Percentiles rank a stretch among this genome's conserved stretches.
These are phyloP conservation scores for Camponotus vicinus DNA, from an alignment of 1,140 invertebrate species.

Conservation along the genomic window DNA sequence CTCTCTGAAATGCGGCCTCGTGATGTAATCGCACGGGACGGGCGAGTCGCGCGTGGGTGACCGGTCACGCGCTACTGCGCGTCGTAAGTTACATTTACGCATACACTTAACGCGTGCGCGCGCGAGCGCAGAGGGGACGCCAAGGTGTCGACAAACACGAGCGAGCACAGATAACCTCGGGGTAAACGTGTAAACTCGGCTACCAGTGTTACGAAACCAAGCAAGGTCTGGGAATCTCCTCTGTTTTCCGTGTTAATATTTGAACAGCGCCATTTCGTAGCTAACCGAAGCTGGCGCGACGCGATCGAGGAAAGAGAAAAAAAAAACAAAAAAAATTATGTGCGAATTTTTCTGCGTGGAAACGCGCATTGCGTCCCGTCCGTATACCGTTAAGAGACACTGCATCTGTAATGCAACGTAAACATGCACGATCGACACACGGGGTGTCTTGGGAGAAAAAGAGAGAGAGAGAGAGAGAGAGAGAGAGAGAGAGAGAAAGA, in stretches of 20 bases:
- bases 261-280: constrained; percentile 76
- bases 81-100: constrained; percentile 50
- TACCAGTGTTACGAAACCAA: constrained; percentile 82
- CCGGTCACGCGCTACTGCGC: constrained; percentile 49
- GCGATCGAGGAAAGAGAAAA: neutral
- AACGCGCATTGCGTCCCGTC: neutral
- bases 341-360: constrained; percentile 25
- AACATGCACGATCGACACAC: constrained; percentile 13
- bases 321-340: neutral
- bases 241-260: constrained; percentile 83
- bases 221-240: constrained; percentile 74
- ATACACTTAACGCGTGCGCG: neutral
- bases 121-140: constrained; percentile 16
- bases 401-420: constrained; percentile 39
- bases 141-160: constrained; percentile 75
- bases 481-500: no score
- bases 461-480: no score
- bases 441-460: no score
- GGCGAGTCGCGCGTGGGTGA: constrained; percentile 54
- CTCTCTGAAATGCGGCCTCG: neutral
- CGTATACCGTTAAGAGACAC: constrained; percentile 12
- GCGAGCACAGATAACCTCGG: constrained; percentile 69
- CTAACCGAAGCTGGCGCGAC: constrained; percentile 41
- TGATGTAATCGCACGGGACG: constrained; percentile 44
- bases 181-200: constrained; percentile 77